These are phyloP conservation scores for Archips xylosteana DNA, from an alignment of 2,888 invertebrate species.

Conservation along the genomic window DNA sequence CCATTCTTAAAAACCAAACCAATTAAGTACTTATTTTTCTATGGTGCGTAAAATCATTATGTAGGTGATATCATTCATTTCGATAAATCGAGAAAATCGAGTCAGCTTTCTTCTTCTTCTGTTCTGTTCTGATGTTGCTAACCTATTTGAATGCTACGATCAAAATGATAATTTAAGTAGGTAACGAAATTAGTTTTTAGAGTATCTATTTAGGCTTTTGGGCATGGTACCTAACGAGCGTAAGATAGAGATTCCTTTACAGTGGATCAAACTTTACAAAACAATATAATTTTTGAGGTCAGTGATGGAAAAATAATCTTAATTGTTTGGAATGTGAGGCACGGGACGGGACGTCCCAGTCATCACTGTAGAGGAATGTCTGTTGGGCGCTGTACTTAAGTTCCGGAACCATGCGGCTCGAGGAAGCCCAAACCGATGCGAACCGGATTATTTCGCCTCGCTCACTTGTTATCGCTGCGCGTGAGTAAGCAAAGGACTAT, in stretches of 20 bases:
- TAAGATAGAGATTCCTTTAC: neutral
- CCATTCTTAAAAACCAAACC: too few relatives aligned
- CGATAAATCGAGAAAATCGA: neutral
- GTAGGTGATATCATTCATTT: neutral
- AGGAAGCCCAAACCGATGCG: slow-evolving; percentile 59
- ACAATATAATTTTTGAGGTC: slow-evolving; percentile 4
- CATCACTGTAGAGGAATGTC: slow-evolving; percentile 34
- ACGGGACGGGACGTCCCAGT: slow-evolving; percentile 44
- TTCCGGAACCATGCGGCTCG: slow-evolving; percentile 70
- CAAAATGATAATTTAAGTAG: neutral
- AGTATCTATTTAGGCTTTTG: neutral
- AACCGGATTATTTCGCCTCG: slow-evolving; percentile 70
- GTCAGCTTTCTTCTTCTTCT: neutral
- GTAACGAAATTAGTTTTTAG: neutral
- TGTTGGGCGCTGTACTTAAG: slow-evolving; percentile 32
- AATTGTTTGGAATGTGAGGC: slow-evolving; percentile 74
- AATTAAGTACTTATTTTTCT: too few relatives aligned
- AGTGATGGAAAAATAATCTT: slow-evolving; percentile 47
- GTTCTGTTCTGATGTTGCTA: neutral
- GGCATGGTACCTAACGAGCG: too few relatives aligned
- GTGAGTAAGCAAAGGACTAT: slow-evolving; percentile 32
- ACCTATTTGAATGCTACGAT: neutral
- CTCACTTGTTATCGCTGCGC: slow-evolving; percentile 55
- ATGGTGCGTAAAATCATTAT: neutral
- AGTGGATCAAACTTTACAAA: neutral